Conservation (phyloP, 2,888 invertebrate genomes). For the Seira sanloemensis region DNA sequence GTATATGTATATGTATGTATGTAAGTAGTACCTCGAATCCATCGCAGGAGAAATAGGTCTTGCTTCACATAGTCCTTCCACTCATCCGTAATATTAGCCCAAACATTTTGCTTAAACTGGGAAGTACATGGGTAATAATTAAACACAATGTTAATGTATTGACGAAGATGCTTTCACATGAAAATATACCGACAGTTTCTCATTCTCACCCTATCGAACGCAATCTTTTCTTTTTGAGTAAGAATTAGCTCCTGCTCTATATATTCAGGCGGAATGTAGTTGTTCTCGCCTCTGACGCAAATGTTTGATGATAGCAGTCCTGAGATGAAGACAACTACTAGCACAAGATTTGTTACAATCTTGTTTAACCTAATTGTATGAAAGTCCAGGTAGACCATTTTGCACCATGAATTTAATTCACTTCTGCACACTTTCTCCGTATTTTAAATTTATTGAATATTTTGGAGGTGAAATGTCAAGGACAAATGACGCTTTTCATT, state of each 20-base stretch:
- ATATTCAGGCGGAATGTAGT: background rate
- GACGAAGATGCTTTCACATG: background rate
- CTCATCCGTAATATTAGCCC: conserved; percentile 11
- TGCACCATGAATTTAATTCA: too few species aligned
- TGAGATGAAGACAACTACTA: too few species aligned
- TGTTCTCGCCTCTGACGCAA: too few species aligned
- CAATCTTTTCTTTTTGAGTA: conserved; percentile 20
- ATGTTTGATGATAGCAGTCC: too few species aligned
- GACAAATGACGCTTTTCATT: too few species aligned
- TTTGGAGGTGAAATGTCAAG: too few species aligned
- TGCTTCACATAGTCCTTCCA: conserved; percentile 4
- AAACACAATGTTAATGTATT: background rate
- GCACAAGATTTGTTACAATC: too few species aligned
- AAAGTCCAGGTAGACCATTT: too few species aligned
- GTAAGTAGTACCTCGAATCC: conserved; percentile 19
- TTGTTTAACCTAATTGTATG: too few species aligned
- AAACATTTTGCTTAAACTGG: conserved; percentile 18
- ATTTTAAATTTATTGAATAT: too few species aligned
- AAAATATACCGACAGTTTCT: background rate
- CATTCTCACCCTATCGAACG: conserved; percentile 27
- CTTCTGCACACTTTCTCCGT: too few species aligned
- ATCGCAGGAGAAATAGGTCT: conserved; percentile 26
- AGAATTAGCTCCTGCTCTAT: conserved; percentile 23
- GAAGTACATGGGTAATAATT: background rate
- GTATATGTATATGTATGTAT: background rate